These are phyloP conservation scores for Diorhabda carinulata DNA, from an alignment of 1,140 invertebrate genomes.

Conservation along the genomic window DNA sequence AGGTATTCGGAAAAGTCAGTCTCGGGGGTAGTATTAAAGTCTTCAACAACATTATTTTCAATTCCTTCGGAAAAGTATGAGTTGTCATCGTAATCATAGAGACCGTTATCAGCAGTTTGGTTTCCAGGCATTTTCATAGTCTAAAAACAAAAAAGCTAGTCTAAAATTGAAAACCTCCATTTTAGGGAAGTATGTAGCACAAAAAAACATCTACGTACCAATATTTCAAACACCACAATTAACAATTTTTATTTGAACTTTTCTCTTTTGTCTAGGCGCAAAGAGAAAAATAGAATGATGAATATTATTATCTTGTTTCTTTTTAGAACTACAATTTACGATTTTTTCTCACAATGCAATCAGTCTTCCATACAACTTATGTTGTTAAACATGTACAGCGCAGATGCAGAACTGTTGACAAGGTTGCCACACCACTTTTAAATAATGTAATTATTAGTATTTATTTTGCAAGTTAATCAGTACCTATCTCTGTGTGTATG, in stretches of 20 bases:
- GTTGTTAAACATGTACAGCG: conserved; percentile 19
- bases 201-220: conserved; percentile 21
- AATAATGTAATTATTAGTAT: no score
- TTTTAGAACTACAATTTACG: background rate
- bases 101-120: conserved; percentile 51
- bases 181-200: conserved; percentile 24
- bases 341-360: background rate
- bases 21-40: conserved; percentile 54
- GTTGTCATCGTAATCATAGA: conserved; percentile 53
- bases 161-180: conserved; percentile 23
- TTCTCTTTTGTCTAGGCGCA: background rate
- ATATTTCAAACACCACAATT: conserved; percentile 16
- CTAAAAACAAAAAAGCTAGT: conserved; percentile 39
- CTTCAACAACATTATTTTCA: conserved; percentile 49
- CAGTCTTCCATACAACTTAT: conserved; percentile 7
- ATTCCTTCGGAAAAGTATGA: conserved; percentile 47
- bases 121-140: conserved; percentile 57
- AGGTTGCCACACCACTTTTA: no score
- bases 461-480: no score
- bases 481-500: no score
- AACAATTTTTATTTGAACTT: conserved; percentile 8
- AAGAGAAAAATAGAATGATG: background rate
- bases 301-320: background rate
- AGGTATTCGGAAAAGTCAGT: conserved; percentile 82
- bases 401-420: no score